Evolutionary conservation across 2,888 invertebrate genomes (phyloP), one percentile per base, ranked within the genome.

Genomic region (Ophioninae sp.): DNA sequence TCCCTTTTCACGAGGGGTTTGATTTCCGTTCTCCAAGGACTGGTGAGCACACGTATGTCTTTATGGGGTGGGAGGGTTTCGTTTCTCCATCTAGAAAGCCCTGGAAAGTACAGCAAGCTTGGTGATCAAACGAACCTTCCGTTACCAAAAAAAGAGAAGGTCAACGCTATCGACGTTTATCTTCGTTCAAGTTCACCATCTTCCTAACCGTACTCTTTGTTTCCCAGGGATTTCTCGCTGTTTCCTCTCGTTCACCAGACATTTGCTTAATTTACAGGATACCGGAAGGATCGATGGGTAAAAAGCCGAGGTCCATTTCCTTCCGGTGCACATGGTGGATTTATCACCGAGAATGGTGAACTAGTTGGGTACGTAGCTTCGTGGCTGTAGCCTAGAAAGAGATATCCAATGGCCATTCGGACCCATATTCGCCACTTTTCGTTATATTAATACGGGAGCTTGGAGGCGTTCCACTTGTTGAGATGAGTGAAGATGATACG

Each of bases 61-160:
- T 37, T 37, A n/a, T 70, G 70, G 50, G 21, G 30, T 21, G 6
- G 30, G 2, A 30, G 30, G 3, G 17, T 30, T 70, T 37, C 20
- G 37, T 17, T 50, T 17, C 50, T 50, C 50, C 50, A 50, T 17
- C 6, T 50, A 57, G 39, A 39, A 41, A 75, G 73, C n/a, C 61
- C 64, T 56, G 76, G 50, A 73, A 68, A 70, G 72, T 72, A 41
- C 56, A 76, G 30, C 68, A 69, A 50, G 83, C 56, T 76, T 86
- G 74, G 72, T 79, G 82, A 85, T 84, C 82, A 79, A 82, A 82
- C 76, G 61, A 17, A 78, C 61, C 73, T 74, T 64, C 79, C 73
- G 44, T 68, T 41, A 59, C 8, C 30, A 23, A 69, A 78, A 72
- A 37, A 56, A 30, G 44, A 70, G 37, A 70, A 81, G 57, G 30